phyloP scores from a whole-genome alignment of 2,113 vertebrate genomes.

The Notothenia rossii region DNA sequence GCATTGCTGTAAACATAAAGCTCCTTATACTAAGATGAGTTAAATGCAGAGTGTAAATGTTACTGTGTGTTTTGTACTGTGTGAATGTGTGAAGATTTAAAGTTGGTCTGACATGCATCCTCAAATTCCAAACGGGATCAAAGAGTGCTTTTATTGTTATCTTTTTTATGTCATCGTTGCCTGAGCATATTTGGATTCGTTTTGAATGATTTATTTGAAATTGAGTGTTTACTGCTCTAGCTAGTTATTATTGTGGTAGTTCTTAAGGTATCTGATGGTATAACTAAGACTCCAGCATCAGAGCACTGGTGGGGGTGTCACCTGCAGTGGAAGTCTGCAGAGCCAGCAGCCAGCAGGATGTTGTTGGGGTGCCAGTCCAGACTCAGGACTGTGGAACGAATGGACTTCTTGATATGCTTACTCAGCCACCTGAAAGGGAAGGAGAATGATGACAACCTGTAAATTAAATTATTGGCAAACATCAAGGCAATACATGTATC shows the following conservation, averaged over 20 bases:
- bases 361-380: constrained; percentile 89
- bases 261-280: background rate
- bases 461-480: background rate
- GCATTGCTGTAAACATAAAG: too few relatives aligned
- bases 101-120: too few relatives aligned
- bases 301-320: constrained; percentile 27
- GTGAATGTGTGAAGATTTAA: too few relatives aligned
- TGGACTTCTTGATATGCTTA: constrained; percentile 88
- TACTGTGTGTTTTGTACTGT: too few relatives aligned
- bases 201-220: background rate
- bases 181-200: background rate
- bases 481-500: background rate
- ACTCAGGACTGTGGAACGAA: constrained; percentile 85
- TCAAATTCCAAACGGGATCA: background rate
- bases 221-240: background rate
- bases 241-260: background rate
- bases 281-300: background rate
- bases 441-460: background rate
- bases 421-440: constrained; percentile 84
- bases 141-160: background rate
- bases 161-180: background rate
- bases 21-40: too few relatives aligned
- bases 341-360: constrained; percentile 84
- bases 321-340: constrained; percentile 87
- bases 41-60: too few relatives aligned